Evolutionary conservation across 1,140 invertebrate genomes (phyloP).

Genomic region (Caenorhabditis elegans): DNA sequence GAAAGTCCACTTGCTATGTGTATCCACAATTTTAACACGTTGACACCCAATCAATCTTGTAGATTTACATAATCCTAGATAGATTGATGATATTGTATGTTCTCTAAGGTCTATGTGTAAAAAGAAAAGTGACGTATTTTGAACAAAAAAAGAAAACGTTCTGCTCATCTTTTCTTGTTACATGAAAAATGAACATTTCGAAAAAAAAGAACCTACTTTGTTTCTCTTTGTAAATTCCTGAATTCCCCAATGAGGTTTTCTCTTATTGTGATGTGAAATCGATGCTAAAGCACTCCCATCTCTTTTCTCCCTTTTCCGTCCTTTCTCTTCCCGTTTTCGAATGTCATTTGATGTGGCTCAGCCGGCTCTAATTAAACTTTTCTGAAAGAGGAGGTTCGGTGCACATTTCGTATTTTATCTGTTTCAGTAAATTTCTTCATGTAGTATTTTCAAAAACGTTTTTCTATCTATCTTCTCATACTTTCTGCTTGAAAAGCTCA

Average conservation of each 20-base stretch:
- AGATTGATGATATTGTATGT: no score
- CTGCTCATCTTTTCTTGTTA: no score
- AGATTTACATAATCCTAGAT: neutral
- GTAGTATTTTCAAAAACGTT: neutral
- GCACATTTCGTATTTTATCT: neutral
- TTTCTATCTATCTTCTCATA: neutral
- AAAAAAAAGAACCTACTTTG: neutral
- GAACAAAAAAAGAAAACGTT: no score
- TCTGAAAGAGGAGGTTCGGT: neutral
- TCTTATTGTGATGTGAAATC: slow-evolving; percentile 12
- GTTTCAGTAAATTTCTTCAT: neutral
- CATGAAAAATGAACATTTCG: neutral
- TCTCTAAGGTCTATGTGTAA: no score
- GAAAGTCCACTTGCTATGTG: no score
- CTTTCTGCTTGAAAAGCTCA: neutral
- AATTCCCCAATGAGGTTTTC: slow-evolving; percentile 24
- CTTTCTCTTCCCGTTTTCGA: neutral
- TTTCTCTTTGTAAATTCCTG: neutral
- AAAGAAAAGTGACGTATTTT: neutral
- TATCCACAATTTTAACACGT: neutral
- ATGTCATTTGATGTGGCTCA: slow-evolving; percentile 31
- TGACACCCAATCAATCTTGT: neutral
- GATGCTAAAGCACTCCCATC: slow-evolving; percentile 18
- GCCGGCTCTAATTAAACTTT: slow-evolving; percentile 28
- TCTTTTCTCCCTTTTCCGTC: neutral